These are phyloP conservation scores for Sesia apiformis DNA, from an alignment of 2,888 invertebrate genomes.

Conservation along the genomic window DNA sequence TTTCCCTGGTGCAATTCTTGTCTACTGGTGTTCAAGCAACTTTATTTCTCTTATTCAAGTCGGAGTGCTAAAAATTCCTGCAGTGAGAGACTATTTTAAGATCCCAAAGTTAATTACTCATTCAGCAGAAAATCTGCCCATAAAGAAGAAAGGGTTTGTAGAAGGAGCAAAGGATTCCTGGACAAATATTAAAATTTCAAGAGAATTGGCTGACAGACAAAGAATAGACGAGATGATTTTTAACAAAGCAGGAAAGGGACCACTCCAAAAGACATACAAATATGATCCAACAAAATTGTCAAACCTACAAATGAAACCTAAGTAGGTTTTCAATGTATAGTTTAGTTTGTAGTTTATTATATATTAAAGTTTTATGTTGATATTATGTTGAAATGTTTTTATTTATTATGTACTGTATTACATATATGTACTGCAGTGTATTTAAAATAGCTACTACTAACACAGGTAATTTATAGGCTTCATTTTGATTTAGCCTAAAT, in stretches of 20 bases:
- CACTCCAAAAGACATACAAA: constrained; percentile 90
- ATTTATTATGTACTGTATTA: too few relatives aligned
- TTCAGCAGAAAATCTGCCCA: constrained; percentile 71
- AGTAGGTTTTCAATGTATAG: constrained; percentile 28
- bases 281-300: constrained; percentile 83
- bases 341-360: constrained; percentile 14
- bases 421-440: too few relatives aligned
- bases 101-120: constrained; percentile 79
- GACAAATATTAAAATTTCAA: constrained; percentile 86
- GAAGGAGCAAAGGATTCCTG: constrained; percentile 87
- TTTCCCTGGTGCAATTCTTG: constrained; percentile 90
- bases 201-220: constrained; percentile 84
- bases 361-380: neutral
- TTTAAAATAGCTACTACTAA: too few relatives aligned
- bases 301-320: constrained; percentile 72
- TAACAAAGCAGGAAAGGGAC: constrained; percentile 88
- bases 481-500: too few relatives aligned
- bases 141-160: constrained; percentile 85
- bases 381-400: neutral
- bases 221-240: constrained; percentile 86
- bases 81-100: constrained; percentile 82
- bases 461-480: too few relatives aligned
- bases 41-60: constrained; percentile 89
- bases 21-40: constrained; percentile 94
- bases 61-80: constrained; percentile 81